These are phyloP conservation scores for Porites cylindrica DNA, from an alignment of 92 coral and sea anemone species.

Conservation along the genomic window DNA sequence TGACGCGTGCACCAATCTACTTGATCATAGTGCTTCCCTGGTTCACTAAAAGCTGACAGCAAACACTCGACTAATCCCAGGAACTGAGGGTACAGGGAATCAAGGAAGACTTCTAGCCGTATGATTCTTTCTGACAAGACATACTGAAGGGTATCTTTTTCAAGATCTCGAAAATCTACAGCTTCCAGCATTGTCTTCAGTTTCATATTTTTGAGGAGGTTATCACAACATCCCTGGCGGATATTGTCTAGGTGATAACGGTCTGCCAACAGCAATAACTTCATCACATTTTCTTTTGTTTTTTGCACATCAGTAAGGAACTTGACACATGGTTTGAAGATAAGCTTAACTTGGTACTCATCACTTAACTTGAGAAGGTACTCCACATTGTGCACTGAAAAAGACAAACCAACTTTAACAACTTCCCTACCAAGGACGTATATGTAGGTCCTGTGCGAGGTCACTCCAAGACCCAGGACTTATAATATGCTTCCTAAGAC, in stretches of 20 bases:
- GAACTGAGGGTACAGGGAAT: constrained; percentile 1
- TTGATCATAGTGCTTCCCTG: neutral
- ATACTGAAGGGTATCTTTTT: constrained; percentile 17
- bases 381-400: constrained; percentile 21
- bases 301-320: constrained; percentile 6
- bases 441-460: too few species aligned
- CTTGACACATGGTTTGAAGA: constrained; percentile 27
- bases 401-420: neutral
- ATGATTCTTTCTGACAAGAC: constrained; percentile 14
- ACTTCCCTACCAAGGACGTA: neutral
- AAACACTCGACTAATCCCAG: neutral
- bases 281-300: constrained; percentile 8
- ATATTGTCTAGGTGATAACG: constrained; percentile 4
- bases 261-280: constrained; percentile 23
- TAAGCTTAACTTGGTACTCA: constrained; percentile 34
- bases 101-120: neutral
- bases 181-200: neutral
- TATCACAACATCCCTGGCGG: constrained; percentile 20
- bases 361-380: constrained; percentile 38
- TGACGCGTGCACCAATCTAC: neutral
- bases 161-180: constrained; percentile 12
- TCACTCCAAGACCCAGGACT: too few species aligned
- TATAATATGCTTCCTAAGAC: too few species aligned
- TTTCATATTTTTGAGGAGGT: constrained; percentile 5
- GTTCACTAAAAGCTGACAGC: neutral